Evolutionary conservation across 2,797 vertebrate genomes (phyloP).

Genomic region (Odontamblyopus lacepedii): DNA sequence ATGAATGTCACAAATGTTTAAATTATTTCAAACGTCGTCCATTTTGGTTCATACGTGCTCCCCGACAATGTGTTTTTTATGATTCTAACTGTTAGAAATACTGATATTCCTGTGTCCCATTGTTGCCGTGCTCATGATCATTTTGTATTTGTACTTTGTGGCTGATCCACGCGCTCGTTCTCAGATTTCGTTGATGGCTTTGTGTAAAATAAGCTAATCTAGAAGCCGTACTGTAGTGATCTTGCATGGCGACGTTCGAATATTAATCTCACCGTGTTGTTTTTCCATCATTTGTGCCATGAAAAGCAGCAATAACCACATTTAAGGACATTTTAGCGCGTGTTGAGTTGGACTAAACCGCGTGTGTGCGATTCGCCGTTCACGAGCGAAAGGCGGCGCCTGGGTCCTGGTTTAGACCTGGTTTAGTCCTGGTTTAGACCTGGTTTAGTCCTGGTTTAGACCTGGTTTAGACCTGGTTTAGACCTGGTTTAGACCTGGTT

Average conservation of each 20-base stretch:
- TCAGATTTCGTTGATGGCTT: conserved; percentile 46
- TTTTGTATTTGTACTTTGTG: conserved; percentile 76
- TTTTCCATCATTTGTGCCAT: conserved; percentile 87
- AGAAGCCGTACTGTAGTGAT: conserved; percentile 78
- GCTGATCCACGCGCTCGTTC: conserved; percentile 46
- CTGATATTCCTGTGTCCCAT: conserved; percentile 73
- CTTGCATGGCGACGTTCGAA: conserved; percentile 83
- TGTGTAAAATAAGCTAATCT: conserved; percentile 70
- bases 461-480: no score
- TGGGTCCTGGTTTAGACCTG: no score
- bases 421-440: no score
- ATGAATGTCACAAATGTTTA: conserved; percentile 78
- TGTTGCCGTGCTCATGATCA: conserved; percentile 66
- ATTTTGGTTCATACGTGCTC: conserved; percentile 84
- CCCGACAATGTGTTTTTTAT: conserved; percentile 78
- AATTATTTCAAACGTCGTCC: conserved; percentile 75
- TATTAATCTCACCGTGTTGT: conserved; percentile 65
- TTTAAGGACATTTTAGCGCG: conserved; percentile 55
- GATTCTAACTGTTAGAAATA: conserved; percentile 37
- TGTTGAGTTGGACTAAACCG: conserved; percentile 23
- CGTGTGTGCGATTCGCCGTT: no score
- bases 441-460: no score
- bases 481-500: no score
- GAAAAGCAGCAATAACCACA: conserved; percentile 89
- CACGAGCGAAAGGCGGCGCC: no score